Evolutionary conservation across 1,140 invertebrate species (phyloP).

Genomic region (Brachionus rotundiformis): DNA sequence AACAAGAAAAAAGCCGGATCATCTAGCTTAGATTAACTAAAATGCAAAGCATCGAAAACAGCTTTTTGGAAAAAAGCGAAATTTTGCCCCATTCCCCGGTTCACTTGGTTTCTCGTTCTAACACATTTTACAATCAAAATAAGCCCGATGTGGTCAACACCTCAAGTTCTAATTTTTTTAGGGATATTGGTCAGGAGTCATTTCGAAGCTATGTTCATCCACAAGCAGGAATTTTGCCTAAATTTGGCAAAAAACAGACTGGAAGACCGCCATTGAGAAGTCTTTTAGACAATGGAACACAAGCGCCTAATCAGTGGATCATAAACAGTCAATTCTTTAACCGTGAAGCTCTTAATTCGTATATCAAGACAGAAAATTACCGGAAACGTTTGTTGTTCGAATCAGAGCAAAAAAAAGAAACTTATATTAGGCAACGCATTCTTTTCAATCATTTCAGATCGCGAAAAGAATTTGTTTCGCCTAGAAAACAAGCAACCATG

Average conservation of each 20-base stretch:
- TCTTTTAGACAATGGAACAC: background rate
- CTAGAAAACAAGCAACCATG: background rate
- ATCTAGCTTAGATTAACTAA: slow-evolving; percentile 8
- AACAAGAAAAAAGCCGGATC: background rate
- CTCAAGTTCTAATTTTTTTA: background rate
- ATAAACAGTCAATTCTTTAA: background rate
- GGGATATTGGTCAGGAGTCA: background rate
- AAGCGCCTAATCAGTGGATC: background rate
- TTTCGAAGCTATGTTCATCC: background rate
- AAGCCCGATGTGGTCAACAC: background rate
- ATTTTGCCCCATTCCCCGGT: background rate
- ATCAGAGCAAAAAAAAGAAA: slow-evolving; percentile 9
- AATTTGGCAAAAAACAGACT: background rate
- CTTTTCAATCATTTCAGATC: background rate
- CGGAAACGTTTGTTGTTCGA: background rate
- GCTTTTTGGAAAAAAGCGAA: slow-evolving; percentile 14
- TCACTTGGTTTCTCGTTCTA: slow-evolving; percentile 11
- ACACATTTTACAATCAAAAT: background rate
- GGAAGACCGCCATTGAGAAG: background rate
- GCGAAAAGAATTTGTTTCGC: background rate
- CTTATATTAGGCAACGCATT: background rate
- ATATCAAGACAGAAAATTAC: background rate
- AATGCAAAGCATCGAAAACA: slow-evolving; percentile 12
- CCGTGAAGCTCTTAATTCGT: slow-evolving; percentile 7
- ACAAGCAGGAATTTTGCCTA: background rate